Evolutionary conservation across 2,888 invertebrate species (phyloP).

Genomic region (Tenthredo notha): DNA sequence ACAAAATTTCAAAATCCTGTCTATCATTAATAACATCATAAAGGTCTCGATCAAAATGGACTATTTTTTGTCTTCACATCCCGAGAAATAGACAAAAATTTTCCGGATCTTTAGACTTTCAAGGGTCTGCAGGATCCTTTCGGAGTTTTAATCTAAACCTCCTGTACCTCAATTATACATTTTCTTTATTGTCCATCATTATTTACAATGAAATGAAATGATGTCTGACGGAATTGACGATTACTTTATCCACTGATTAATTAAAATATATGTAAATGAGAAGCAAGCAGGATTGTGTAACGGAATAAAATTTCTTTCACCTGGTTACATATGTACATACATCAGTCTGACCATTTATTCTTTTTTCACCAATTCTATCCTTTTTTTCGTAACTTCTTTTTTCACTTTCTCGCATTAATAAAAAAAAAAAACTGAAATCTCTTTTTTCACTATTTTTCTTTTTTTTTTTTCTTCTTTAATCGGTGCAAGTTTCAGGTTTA

Average conservation of each 20-base stretch:
- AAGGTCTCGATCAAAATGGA: neutral
- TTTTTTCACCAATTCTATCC: neutral
- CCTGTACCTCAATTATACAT: neutral
- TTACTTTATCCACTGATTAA: neutral
- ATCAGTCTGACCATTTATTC: neutral
- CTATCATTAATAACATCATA: no score
- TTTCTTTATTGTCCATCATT: neutral
- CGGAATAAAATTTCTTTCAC: neutral
- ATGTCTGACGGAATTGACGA: neutral
- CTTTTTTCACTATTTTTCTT: neutral
- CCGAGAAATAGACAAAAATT: neutral
- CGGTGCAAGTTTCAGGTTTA: conserved; percentile 48
- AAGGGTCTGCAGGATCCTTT: neutral
- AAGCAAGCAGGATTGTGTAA: neutral
- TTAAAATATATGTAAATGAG: neutral
- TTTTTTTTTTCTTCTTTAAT: conserved; percentile 30
- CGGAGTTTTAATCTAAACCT: neutral
- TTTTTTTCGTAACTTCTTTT: neutral
- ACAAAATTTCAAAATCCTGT: no score
- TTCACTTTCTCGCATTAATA: conserved; percentile 54
- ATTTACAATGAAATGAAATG: neutral
- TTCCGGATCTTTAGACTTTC: no score
- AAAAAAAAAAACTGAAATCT: neutral
- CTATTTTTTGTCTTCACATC: no score
- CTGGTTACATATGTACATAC: neutral